These are phyloP conservation scores for Jacana jacana DNA, from an alignment of 2,113 vertebrate genomes.

Conservation along the genomic window DNA sequence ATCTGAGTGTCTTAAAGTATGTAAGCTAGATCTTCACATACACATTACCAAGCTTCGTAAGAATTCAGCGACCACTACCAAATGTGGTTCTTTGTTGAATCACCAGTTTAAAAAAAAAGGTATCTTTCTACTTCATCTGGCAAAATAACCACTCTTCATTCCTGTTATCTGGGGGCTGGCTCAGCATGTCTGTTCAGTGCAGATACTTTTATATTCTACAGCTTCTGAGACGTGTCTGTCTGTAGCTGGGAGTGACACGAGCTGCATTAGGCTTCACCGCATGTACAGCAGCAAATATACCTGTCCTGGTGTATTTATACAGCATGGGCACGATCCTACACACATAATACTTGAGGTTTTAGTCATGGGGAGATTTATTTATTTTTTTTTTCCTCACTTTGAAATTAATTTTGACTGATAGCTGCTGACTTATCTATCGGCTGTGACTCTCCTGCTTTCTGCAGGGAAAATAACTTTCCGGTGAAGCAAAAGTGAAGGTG, in stretches of 20 bases:
- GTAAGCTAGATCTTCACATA: background rate
- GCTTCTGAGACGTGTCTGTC: background rate
- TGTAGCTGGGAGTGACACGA: background rate
- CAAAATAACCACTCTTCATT: background rate
- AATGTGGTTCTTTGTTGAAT: background rate
- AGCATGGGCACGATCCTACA: background rate
- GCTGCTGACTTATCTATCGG: background rate
- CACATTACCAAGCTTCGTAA: background rate
- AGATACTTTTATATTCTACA: background rate
- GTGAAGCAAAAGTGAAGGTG: constrained; percentile 40
- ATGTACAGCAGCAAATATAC: background rate
- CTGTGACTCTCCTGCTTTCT: background rate
- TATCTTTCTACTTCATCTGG: background rate
- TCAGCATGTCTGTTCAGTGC: background rate
- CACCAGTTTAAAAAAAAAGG: background rate
- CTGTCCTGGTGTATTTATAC: background rate
- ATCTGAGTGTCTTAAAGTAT: background rate
- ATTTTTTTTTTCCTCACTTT: background rate
- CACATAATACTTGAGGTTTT: background rate
- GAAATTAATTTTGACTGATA: background rate
- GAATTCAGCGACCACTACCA: background rate
- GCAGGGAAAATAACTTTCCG: background rate
- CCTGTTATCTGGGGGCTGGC: background rate
- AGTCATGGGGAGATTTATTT: background rate
- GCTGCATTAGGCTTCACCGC: background rate